Base-by-base conservation (phyloP, 2,888 invertebrate genomes). In the Galerucella pusilla region DNA sequence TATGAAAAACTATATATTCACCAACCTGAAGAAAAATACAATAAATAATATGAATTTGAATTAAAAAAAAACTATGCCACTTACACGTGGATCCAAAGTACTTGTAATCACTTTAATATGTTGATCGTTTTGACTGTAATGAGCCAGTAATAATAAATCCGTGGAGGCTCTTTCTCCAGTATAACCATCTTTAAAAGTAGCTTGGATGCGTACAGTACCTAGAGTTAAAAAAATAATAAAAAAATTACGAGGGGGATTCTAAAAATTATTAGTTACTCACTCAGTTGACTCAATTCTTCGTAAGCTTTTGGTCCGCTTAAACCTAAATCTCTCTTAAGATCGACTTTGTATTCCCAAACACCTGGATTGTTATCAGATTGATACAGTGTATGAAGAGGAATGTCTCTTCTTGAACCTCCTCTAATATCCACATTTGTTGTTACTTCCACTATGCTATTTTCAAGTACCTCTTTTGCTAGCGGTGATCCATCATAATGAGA, bases 1-100 rank as follows among this genome's bases (percentile, higher is more conserved):
- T 95, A 85, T 98, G 98, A 86, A 98, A 95, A 74, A 98, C 93
- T 83, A 98, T 94, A 86, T 97, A 98, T 86, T 97, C 96, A 46
- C 97, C 97, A 16, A 98, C 97, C 91, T 95, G 88, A 79, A 80
- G 54, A 20, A 25, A 72, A 61, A 54, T 57, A 42, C 35, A 9
- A 7, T 42, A 42, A 42, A 42, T 9, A 42, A 7, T 42, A 42
- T 42, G 35, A 42, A 45, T 60, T 69, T 60, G 2, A 49, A 25
- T 20, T 20, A 42, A 42, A 59, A 42, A 42, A 59, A 42, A 66
- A 60, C 7, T 25, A 3, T 5, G 3, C 10, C 6, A 82, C 83
- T 82, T 85, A 94, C 94, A 89, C 90, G 91, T 0, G 97, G 94
- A 70, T 93, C 89, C 12, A 91, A 91, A 0, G 97, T 97, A 77